Evolutionary conservation across 1,140 invertebrate genomes (phyloP).

Genomic region (Belonocnema kinseyi): DNA sequence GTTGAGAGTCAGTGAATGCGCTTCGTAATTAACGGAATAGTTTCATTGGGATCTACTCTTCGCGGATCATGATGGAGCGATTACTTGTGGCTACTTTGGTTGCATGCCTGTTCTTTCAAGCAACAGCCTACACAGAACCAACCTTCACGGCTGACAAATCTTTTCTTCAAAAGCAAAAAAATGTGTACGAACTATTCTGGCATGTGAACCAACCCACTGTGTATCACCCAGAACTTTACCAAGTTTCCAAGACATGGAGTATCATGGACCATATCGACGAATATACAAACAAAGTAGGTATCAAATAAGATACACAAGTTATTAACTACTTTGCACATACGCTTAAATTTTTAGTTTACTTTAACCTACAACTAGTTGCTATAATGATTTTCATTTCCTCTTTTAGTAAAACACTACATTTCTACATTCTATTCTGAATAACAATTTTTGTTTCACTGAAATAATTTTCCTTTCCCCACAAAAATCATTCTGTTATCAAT

Average conservation of each 20-base stretch:
- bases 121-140: slow-evolving; percentile 68
- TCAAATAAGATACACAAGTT: slow-evolving; percentile 47
- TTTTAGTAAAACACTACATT: too few species aligned
- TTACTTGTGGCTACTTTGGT: slow-evolving; percentile 44
- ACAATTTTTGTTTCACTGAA: too few species aligned
- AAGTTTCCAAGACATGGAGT: slow-evolving; percentile 76
- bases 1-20: slow-evolving; percentile 25
- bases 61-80: slow-evolving; percentile 37
- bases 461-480: background rate
- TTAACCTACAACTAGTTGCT: too few species aligned
- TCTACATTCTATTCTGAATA: too few species aligned
- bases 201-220: slow-evolving; percentile 78
- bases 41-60: slow-evolving; percentile 23
- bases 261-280: slow-evolving; percentile 75
- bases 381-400: too few species aligned
- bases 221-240: slow-evolving; percentile 69
- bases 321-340: too few species aligned
- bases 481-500: slow-evolving; percentile 15
- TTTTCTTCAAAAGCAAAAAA: slow-evolving; percentile 76
- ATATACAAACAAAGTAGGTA: slow-evolving; percentile 67
- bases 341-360: too few species aligned
- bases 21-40: slow-evolving; percentile 25
- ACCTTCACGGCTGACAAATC: slow-evolving; percentile 76
- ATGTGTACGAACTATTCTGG: slow-evolving; percentile 79
- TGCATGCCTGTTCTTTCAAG: slow-evolving; percentile 42